Evolutionary conservation across 2,113 vertebrate species (phyloP), one percentile per base, ranked within the genome.

Genomic region (Epinephelus lanceolatus): DNA sequence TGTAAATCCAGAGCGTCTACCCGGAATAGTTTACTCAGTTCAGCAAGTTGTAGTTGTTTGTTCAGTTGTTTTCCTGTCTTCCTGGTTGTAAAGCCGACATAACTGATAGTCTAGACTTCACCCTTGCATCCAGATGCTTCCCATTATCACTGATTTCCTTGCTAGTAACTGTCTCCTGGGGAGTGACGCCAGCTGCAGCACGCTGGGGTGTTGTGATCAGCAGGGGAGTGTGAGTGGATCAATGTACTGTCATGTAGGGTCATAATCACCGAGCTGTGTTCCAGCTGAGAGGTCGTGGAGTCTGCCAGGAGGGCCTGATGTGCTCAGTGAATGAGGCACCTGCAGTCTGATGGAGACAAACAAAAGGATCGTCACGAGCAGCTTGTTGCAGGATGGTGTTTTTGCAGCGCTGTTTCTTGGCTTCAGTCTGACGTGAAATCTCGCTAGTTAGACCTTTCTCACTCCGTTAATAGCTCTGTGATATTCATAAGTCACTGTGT

Each of bases 141-240:
- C 47, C 63, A 47, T 86, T 76, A 84, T 67, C 62, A 37, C 25
- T 21, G 68, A 80, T 72, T 59, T 73, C 71, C 77, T 68, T 63
- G 56, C 62, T 61, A 11, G 63, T 37, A 30, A 72, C 27, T 12
- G 42, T 52, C 67, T 74, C 37, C 13, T 21, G 77, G 15, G 71
- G 71, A 47, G 13, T n/a, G 63, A 61, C 56, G 62, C 72, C 81
- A 90, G 71, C 88, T 84, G 63, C 83, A 86, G 74, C 71, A 52
- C 68, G n/a, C 68, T 33, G 69, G 42, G 51, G n/a, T 70, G 78
- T 72, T 81, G 65, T 71, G 78, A 81, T 59, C 81, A 76, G 62
- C 68, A 30, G 69, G 85, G 61, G 66, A 60, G 79, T 52, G 19
- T 7, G 13, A 57, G 60, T 6, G 19, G 71, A 75, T 77, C 77